These are phyloP conservation scores for Cantharis nigra DNA, from an alignment of 2,888 invertebrate genomes.

Conservation along the genomic window DNA sequence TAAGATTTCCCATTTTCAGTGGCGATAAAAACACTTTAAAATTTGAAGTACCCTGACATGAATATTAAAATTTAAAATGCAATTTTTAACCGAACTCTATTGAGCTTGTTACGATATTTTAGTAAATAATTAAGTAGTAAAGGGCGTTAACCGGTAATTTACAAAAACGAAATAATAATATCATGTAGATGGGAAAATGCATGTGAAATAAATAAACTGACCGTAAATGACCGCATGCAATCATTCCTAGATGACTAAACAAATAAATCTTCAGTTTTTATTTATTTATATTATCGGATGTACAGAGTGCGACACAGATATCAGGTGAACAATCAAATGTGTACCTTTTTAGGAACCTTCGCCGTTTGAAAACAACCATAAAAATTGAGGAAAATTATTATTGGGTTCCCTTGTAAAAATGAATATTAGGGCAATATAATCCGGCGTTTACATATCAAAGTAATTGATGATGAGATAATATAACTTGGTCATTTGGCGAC, in stretches of 20 bases:
- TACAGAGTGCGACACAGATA: neutral
- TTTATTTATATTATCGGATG: neutral
- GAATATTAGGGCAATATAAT: neutral
- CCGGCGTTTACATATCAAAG: neutral
- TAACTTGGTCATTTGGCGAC: neutral
- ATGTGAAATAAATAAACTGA: neutral
- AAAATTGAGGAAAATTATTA: neutral
- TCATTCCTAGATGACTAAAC: neutral
- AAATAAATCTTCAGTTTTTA: neutral
- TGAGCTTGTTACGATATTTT: neutral
- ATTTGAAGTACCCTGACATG: neutral
- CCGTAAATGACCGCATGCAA: neutral
- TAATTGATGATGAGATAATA: neutral
- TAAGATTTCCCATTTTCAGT: neutral
- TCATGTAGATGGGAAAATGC: neutral
- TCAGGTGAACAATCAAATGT: neutral
- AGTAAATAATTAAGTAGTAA: neutral
- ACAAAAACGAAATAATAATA: neutral
- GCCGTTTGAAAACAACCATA: neutral
- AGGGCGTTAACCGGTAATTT: neutral
- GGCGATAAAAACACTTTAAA: neutral
- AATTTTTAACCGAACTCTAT: neutral
- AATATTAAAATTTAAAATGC: neutral
- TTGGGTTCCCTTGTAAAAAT: neutral
- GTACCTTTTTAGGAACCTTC: too few relatives aligned